Evolutionary conservation across 2,113 vertebrate genomes (phyloP).

Genomic region (Corythornis vintsioides): DNA sequence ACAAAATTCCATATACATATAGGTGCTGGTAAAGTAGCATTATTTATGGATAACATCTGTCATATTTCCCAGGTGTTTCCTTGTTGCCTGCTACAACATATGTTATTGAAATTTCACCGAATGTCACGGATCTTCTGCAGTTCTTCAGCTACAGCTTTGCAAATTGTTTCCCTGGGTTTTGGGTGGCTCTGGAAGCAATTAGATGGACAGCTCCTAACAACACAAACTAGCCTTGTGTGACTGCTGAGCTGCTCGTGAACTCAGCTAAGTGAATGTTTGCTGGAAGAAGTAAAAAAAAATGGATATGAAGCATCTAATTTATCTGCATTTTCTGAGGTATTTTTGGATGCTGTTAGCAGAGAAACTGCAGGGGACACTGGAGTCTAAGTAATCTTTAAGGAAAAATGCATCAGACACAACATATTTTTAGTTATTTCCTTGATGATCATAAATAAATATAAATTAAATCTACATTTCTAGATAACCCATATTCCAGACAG

Average conservation of each 20-base stretch:
- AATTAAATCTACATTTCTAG: neutral
- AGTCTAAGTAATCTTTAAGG: neutral
- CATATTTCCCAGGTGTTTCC: slow-evolving; percentile 56
- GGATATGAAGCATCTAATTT: neutral
- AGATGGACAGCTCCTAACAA: slow-evolving; percentile 42
- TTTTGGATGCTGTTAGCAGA: neutral
- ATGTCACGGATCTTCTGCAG: slow-evolving; percentile 35
- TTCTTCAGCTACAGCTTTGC: slow-evolving; percentile 44
- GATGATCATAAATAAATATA: neutral
- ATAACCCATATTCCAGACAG: neutral
- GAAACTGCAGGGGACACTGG: neutral
- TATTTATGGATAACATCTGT: slow-evolving; percentile 58
- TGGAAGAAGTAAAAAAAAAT: slow-evolving; percentile 16
- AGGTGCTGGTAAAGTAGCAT: slow-evolving; percentile 27
- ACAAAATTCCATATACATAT: slow-evolving; percentile 23
- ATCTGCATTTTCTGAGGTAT: neutral
- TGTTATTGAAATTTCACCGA: slow-evolving; percentile 67
- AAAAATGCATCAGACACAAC: neutral
- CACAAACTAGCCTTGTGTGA: slow-evolving; percentile 44
- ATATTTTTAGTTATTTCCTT: neutral
- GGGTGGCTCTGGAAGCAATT: slow-evolving; percentile 28
- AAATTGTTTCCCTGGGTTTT: slow-evolving; percentile 49
- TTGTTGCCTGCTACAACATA: slow-evolving; percentile 47
- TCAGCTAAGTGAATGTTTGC: slow-evolving; percentile 41
- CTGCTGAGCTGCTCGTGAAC: slow-evolving; percentile 28